Evolutionary conservation across 1,140 invertebrate genomes (phyloP), one percentile per base, ranked within the genome.

Genomic region (Choristoneura fumiferana): DNA sequence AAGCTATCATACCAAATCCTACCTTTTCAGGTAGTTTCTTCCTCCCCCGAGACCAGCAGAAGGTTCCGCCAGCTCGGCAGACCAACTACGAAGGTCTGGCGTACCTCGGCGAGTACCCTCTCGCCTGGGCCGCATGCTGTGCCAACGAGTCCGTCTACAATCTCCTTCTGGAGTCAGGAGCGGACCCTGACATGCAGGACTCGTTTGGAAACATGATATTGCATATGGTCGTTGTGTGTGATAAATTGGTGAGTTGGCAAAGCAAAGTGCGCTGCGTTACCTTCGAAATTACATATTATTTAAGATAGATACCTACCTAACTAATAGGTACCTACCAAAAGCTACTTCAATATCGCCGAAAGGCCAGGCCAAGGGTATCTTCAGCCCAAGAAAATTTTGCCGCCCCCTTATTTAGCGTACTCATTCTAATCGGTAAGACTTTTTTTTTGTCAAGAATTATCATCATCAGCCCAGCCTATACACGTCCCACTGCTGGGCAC

Each of bases 131-230:
- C 0, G 98, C 98, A 8, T 99, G 97, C 90, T 96, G 97, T 76
- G 96, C 96, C 38, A 98, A 99, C 81, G 97, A 98, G 85, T 96
- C 96, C 45, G 97, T 98, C n/a, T 99, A 99, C 84, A 99, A 99
- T 89, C 92, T 98, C 40, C 91, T 99, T 0, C 90, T 99, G 9
- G 97, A 98, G 60, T 93, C 93, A 45, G 96, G 95, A 9, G 97
- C 98, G 0, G 94, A 99, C 90, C 98, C 98, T 0, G 97, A 99
- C 84, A 90, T 93, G 0, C 96, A 98, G 80, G 97, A 98, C 76
- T 94, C 93, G 0, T 97, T 97, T 75, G 96, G 96, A 4, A 99
- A 99, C 80, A 99, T 98, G 93, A 97, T 98, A 54, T 90, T 99
- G 4, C 98, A 99, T 82, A 99, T 99, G 97, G 96, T 99, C 9